Evolutionary conservation across 2,113 vertebrate species (phyloP).

Genomic region (Pampusana beccarii): DNA sequence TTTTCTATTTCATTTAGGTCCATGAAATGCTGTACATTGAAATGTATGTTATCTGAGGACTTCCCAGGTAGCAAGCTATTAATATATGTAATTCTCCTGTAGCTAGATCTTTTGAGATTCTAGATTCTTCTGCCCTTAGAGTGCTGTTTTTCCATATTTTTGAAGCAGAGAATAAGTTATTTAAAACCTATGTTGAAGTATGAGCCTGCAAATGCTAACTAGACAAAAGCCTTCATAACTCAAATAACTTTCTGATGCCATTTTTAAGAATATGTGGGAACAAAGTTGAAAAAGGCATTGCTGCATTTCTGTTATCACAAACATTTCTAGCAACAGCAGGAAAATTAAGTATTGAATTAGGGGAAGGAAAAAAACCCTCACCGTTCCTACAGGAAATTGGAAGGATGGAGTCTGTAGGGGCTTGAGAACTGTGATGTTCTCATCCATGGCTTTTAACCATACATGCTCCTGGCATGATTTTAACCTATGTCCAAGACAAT

Average conservation of each 20-base stretch:
- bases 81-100: background rate
- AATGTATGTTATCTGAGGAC: background rate
- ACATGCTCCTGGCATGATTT: background rate
- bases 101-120: background rate
- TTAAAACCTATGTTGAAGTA: background rate
- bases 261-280: background rate
- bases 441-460: background rate
- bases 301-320: background rate
- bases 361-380: background rate
- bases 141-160: background rate
- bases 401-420: background rate
- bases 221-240: background rate
- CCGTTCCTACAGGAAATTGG: background rate
- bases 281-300: background rate
- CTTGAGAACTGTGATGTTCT: background rate
- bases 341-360: background rate
- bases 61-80: background rate
- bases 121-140: background rate
- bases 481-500: background rate
- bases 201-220: background rate
- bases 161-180: background rate
- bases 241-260: background rate
- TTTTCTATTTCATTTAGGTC: background rate
- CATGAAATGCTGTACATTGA: background rate
- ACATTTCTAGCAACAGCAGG: background rate